A percentile compares a stretch with the other conserved stretches of the same genome.
These are phyloP conservation scores for Bacillus rossius DNA, from an alignment of 1,140 invertebrate genomes.

Conservation along the genomic window DNA sequence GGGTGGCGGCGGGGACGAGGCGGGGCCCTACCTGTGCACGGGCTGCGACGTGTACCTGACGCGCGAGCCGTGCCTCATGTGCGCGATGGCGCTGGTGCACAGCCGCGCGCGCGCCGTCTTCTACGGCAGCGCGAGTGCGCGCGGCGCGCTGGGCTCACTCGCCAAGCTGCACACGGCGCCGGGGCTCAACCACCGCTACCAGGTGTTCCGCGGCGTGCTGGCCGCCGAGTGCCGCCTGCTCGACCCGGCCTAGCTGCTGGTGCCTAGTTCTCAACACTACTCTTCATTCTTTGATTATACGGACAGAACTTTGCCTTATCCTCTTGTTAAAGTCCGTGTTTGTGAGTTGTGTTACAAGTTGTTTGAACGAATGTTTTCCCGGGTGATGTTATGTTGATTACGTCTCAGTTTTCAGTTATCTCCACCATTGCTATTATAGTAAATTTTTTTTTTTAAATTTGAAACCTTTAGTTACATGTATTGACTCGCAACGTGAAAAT, in stretches of 20 bases:
- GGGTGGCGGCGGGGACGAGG: not conserved
- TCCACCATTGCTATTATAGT: too few relatives aligned
- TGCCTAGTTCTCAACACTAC: too few relatives aligned
- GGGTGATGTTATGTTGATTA: too few relatives aligned
- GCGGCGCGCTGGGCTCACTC: constrained; percentile 65
- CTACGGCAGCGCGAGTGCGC: constrained; percentile 53
- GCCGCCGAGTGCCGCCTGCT: not conserved
- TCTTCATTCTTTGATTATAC: too few relatives aligned
- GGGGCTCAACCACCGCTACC: constrained; percentile 88
- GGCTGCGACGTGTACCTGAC: constrained; percentile 81
- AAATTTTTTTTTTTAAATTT: too few relatives aligned
- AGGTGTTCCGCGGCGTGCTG: constrained; percentile 56
- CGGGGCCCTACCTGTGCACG: constrained; percentile 79
- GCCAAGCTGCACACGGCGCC: constrained; percentile 70
- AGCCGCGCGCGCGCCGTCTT: constrained; percentile 78
- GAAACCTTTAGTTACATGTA: too few relatives aligned
- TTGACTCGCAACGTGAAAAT: too few relatives aligned
- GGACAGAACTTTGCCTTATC: too few relatives aligned
- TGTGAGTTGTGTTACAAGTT: too few relatives aligned
- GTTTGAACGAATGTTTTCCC: too few relatives aligned
- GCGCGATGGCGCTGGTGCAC: constrained; percentile 91
- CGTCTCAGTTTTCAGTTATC: too few relatives aligned
- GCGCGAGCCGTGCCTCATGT: constrained; percentile 88
- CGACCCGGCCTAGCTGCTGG: not conserved
- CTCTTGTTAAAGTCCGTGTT: too few relatives aligned